Evolutionary conservation across 1,140 invertebrate species (phyloP).

Genomic region (Hypothenemus hampei): DNA sequence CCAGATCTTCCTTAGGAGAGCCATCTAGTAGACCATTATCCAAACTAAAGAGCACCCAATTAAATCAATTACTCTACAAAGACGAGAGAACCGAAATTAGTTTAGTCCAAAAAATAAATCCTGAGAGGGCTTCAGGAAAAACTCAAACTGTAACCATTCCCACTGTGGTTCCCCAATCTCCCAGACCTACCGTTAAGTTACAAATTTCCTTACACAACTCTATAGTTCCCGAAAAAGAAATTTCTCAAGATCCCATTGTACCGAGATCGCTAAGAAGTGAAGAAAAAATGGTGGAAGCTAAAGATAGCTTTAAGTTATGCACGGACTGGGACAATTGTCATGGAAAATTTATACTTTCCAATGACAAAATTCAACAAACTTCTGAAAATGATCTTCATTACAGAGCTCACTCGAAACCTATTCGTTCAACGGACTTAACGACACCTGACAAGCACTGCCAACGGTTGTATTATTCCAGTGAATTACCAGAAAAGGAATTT

Average conservation of each 20-base stretch:
- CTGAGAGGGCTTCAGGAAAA: not conserved
- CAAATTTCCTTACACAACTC: slow-evolving; percentile 20
- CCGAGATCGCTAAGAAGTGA: slow-evolving; percentile 8
- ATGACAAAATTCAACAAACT: slow-evolving; percentile 23
- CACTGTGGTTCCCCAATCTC: not conserved
- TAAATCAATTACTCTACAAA: slow-evolving; percentile 18
- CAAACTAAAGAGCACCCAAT: slow-evolving; percentile 6
- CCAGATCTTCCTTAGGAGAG: no score
- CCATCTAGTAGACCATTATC: no score
- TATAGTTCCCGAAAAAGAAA: slow-evolving; percentile 11
- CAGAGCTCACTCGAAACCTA: not conserved
- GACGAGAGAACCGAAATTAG: slow-evolving; percentile 23
- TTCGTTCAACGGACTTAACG: no score
- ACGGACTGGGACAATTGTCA: not conserved
- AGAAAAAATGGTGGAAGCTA: slow-evolving; percentile 21
- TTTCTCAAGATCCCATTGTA: not conserved
- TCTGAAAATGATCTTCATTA: slow-evolving; percentile 20
- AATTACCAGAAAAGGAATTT: slow-evolving; percentile 7
- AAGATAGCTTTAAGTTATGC: slow-evolving; percentile 15
- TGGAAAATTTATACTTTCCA: slow-evolving; percentile 12
- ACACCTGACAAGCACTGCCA: no score
- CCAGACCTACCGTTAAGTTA: slow-evolving; percentile 12
- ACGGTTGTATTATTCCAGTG: slow-evolving; percentile 12
- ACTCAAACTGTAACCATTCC: not conserved
- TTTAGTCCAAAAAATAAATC: slow-evolving; percentile 16